Evolutionary conservation across 2,113 vertebrate genomes (phyloP).

Genomic region (Panthera tigris): DNA sequence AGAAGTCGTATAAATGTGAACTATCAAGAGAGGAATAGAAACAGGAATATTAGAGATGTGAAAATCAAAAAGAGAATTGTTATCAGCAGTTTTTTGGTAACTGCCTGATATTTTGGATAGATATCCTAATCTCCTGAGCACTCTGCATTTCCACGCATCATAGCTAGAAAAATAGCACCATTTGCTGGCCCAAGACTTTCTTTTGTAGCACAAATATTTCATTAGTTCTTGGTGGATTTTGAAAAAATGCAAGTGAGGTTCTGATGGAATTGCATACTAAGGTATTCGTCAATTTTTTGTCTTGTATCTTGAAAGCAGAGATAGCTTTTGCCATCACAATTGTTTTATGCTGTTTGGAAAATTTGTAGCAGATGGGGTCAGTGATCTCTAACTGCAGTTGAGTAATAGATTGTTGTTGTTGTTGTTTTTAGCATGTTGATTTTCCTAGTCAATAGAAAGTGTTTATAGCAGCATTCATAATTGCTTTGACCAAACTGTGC

Average conservation of each 20-base stretch:
- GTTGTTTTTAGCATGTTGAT: background rate
- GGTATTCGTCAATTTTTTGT: slow-evolving; percentile 38
- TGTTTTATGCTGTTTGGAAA: slow-evolving; percentile 31
- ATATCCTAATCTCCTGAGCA: background rate
- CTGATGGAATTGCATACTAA: background rate
- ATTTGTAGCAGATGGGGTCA: background rate
- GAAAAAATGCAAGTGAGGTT: background rate
- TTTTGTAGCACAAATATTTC: slow-evolving; percentile 30
- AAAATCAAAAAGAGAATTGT: slow-evolving; percentile 69
- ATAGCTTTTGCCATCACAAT: background rate
- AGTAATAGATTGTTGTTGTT: background rate
- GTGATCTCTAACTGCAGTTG: background rate
- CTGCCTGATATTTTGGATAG: background rate
- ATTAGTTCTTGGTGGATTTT: slow-evolving; percentile 8
- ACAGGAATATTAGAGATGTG: slow-evolving; percentile 59
- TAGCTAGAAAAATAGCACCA: background rate
- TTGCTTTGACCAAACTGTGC: background rate
- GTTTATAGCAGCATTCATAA: background rate
- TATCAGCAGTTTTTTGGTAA: slow-evolving; percentile 56
- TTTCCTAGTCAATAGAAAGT: background rate
- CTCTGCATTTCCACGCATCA: background rate
- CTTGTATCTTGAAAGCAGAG: slow-evolving; percentile 33
- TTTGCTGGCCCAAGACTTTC: background rate
- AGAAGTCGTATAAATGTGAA: slow-evolving; percentile 82
- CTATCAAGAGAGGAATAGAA: slow-evolving; percentile 76